Percentiles rank a stretch among this genome's conserved stretches.
These are phyloP conservation scores for Agrypnus murinus DNA, from an alignment of 2,888 invertebrate genomes.

Conservation along the genomic window DNA sequence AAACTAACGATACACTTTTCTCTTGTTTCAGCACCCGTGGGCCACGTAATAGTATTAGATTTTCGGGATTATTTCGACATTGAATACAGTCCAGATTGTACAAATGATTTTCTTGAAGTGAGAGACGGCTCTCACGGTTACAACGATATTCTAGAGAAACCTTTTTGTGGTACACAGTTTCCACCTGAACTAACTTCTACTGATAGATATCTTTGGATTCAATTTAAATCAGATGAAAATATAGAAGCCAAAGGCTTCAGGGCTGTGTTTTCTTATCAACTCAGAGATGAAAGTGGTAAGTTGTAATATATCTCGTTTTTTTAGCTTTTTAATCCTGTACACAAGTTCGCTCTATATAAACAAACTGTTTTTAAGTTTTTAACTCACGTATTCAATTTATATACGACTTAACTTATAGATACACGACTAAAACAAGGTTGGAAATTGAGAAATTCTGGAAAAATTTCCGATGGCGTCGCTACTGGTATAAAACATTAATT, in stretches of 20 bases:
- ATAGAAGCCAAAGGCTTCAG: conserved; percentile 87
- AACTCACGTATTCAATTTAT: too few relatives aligned
- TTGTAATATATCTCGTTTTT: too few relatives aligned
- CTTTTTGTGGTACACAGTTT: conserved; percentile 82
- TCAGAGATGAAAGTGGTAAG: conserved; percentile 64
- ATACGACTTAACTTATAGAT: too few relatives aligned
- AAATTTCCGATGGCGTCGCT: too few relatives aligned
- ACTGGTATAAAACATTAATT: too few relatives aligned
- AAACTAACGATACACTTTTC: neutral
- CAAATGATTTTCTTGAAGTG: conserved; percentile 88
- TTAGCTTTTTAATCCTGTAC: conserved; percentile 1
- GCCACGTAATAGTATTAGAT: conserved; percentile 82
- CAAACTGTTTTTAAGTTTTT: too few relatives aligned
- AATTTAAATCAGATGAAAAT: conserved; percentile 86
- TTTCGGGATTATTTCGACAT: conserved; percentile 87
- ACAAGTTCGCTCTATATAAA: too few relatives aligned
- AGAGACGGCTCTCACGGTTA: conserved; percentile 88
- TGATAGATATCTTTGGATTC: conserved; percentile 84
- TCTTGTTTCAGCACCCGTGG: conserved; percentile 74
- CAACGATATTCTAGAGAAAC: conserved; percentile 76
- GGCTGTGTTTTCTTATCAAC: conserved; percentile 82
- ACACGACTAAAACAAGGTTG: too few relatives aligned
- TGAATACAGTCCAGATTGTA: conserved; percentile 80
- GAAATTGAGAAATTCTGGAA: too few relatives aligned
- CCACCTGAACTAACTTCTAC: conserved; percentile 84